phyloP scores from a whole-genome alignment of 2,888 invertebrate species.

The Eurytoma californica region DNA sequence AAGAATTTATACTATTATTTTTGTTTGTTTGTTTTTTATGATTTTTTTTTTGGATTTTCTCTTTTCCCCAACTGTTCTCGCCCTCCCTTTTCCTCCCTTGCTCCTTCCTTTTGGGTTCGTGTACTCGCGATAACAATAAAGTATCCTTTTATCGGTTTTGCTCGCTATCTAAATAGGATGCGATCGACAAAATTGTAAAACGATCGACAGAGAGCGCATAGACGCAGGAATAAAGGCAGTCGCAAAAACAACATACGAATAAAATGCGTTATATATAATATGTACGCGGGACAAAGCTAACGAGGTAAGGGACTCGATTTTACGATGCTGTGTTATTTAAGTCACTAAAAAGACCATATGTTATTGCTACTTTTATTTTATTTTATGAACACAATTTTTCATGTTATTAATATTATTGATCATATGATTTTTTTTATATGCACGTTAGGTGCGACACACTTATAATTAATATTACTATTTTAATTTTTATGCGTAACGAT shows the following conservation, averaged over 20 bases:
- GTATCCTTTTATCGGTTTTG: constrained; percentile 44
- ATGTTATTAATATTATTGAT: constrained; percentile 74
- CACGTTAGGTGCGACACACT: constrained; percentile 63
- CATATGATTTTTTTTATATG: constrained; percentile 63
- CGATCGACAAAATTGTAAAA: constrained; percentile 46
- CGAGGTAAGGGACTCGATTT: constrained; percentile 66
- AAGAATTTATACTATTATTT: constrained; percentile 53
- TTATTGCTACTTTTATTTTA: constrained; percentile 73
- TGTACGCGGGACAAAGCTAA: constrained; percentile 48
- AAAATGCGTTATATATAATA: constrained; percentile 26
- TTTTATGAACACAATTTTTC: constrained; percentile 71
- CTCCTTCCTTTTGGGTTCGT: constrained; percentile 31
- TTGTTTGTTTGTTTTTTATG: constrained; percentile 55
- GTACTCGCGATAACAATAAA: constrained; percentile 44
- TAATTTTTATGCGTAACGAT: constrained; percentile 56
- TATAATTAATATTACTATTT: constrained; percentile 59
- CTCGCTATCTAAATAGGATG: constrained; percentile 31
- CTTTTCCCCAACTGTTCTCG: constrained; percentile 52
- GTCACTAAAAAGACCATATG: constrained; percentile 72
- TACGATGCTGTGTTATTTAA: constrained; percentile 75
- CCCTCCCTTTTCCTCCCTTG: constrained; percentile 17
- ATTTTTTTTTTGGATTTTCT: constrained; percentile 47
- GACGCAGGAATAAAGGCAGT: constrained; percentile 29
- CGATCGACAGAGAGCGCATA: constrained; percentile 52
- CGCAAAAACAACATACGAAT: constrained; percentile 39